Evolutionary conservation across 2,113 vertebrate species (phyloP).

Genomic region (Aramus guarauna): DNA sequence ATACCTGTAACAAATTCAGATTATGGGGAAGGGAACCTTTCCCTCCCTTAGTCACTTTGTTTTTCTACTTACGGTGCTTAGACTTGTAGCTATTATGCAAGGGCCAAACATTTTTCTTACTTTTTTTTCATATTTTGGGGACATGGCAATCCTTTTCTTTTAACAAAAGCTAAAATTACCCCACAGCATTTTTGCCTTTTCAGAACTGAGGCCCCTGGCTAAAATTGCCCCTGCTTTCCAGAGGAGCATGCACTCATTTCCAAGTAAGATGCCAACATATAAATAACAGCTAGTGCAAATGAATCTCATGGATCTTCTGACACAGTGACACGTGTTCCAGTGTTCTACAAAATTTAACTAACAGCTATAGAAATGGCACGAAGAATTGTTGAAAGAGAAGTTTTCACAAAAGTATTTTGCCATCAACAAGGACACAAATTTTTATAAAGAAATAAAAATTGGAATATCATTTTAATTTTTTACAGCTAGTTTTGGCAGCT

Average conservation of each 20-base stretch:
- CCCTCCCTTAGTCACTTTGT: background rate
- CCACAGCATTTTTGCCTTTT: background rate
- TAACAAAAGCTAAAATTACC: background rate
- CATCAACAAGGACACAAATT: background rate
- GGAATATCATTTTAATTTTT: slow-evolving; percentile 8
- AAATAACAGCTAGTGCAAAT: background rate
- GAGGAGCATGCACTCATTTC: background rate
- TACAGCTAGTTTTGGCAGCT: slow-evolving; percentile 38
- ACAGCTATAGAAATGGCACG: background rate
- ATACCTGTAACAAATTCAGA: background rate
- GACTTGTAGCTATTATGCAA: background rate
- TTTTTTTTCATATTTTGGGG: background rate
- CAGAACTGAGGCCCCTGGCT: background rate
- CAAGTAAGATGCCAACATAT: background rate
- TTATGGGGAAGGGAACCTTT: background rate
- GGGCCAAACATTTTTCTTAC: background rate
- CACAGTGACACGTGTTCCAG: fast-evolving
- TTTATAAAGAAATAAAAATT: slow-evolving; percentile 14
- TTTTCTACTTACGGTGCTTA: background rate
- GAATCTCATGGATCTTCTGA: background rate
- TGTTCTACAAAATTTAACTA: background rate
- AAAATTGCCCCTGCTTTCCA: background rate
- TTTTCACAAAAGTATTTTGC: background rate
- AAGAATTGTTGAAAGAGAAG: background rate
- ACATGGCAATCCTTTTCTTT: background rate